These are phyloP conservation scores for Pachycephus smyrnensis DNA, from an alignment of 2,888 invertebrate species.

Conservation along the genomic window DNA sequence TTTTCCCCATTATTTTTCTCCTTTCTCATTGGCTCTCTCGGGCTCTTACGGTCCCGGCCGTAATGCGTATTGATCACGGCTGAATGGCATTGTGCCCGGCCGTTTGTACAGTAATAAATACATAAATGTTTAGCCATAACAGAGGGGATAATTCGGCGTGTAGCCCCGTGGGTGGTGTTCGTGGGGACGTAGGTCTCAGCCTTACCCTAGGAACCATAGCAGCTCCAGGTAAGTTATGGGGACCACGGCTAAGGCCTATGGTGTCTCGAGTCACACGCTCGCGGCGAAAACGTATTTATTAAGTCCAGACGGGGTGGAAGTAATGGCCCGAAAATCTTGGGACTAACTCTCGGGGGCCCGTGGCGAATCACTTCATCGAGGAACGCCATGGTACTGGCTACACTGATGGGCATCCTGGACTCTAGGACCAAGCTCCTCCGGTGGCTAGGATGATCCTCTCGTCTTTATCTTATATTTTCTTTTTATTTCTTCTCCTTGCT, in stretches of 20 bases:
- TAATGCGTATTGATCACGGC: conserved; percentile 47
- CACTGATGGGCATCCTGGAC: no score
- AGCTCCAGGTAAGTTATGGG: conserved; percentile 30
- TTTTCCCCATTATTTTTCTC: conserved; percentile 6
- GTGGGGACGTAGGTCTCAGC: background rate
- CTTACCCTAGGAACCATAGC: background rate
- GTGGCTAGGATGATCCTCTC: background rate
- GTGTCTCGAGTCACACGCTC: conserved; percentile 29
- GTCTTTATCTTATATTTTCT: background rate
- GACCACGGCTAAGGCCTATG: conserved; percentile 15
- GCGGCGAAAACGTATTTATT: conserved; percentile 34
- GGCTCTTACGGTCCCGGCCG: conserved; percentile 21
- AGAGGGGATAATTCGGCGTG: conserved; percentile 49
- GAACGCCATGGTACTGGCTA: conserved; percentile 19
- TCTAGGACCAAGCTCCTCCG: no score
- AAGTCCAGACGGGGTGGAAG: conserved; percentile 14
- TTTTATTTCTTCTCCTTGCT: background rate
- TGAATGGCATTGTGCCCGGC: conserved; percentile 43
- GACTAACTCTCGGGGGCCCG: conserved; percentile 25
- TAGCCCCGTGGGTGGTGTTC: conserved; percentile 37
- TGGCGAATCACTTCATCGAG: conserved; percentile 44
- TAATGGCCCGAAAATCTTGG: conserved; percentile 14
- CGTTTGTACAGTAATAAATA: conserved; percentile 56
- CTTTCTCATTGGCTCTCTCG: conserved; percentile 19
- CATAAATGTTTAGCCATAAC: conserved; percentile 55